Evolutionary conservation across 1,140 invertebrate genomes (phyloP).

Genomic region (Leptopilina clavipes): DNA sequence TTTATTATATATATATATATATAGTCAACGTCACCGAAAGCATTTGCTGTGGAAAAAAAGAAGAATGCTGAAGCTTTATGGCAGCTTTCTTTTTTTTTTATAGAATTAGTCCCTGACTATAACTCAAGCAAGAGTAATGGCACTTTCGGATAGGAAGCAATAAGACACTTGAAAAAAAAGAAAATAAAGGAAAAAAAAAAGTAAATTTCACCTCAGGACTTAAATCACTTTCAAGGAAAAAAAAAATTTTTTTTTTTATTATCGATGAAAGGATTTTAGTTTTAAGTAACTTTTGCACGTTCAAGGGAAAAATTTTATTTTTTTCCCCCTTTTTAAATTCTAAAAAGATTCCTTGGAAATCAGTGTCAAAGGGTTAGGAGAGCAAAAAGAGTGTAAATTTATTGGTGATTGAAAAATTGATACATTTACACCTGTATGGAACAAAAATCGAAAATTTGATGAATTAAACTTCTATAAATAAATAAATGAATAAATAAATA

Average conservation of each 20-base stretch:
- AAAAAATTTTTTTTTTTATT: background rate
- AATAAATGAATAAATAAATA: too few relatives aligned
- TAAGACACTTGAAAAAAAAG: background rate
- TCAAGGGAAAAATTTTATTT: background rate
- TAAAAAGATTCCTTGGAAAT: too few relatives aligned
- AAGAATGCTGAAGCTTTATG: slow-evolving; percentile 14
- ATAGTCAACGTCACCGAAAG: background rate
- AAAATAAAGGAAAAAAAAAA: too few relatives aligned
- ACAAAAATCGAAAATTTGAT: too few relatives aligned
- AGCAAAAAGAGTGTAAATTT: background rate
- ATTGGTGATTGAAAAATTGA: too few relatives aligned
- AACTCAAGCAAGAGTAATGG: background rate
- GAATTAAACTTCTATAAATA: too few relatives aligned
- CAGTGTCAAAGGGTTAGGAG: too few relatives aligned
- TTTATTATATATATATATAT: too few relatives aligned
- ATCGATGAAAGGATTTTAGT: background rate
- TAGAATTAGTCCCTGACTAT: slow-evolving; percentile 1
- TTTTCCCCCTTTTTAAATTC: too few relatives aligned
- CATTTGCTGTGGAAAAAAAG: background rate
- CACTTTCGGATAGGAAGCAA: slow-evolving; percentile 14
- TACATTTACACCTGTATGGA: too few relatives aligned
- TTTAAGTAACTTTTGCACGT: background rate
- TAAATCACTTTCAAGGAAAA: background rate
- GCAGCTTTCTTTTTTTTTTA: slow-evolving; percentile 31
- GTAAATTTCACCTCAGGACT: background rate